phyloP scores from a whole-genome alignment of 2,113 vertebrate species.

The Cairina moschata region DNA sequence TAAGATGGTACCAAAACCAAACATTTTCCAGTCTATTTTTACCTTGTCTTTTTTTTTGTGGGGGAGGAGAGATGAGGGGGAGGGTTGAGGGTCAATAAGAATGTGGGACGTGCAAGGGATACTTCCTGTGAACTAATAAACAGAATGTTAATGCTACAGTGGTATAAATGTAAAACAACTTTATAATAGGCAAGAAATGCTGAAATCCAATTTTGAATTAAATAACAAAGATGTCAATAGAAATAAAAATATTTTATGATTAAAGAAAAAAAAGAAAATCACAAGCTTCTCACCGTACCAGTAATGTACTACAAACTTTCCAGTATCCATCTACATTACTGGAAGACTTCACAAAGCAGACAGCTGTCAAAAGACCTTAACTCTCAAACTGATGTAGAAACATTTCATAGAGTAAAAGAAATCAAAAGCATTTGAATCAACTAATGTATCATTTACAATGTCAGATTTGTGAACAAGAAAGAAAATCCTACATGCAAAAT shows the following conservation, averaged over 20 bases:
- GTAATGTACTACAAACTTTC: no score
- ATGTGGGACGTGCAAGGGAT: background rate
- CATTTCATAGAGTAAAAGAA: no score
- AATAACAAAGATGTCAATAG: background rate
- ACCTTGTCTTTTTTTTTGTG: background rate
- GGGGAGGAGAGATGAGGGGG: no score
- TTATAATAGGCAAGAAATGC: background rate
- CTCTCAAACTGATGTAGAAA: no score
- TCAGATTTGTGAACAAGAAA: no score
- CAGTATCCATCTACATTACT: no score
- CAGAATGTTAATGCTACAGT: background rate
- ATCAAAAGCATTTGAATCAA: no score
- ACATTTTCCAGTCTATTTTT: fast-evolving
- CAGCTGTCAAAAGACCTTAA: no score
- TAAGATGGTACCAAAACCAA: background rate
- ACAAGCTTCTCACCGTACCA: background rate
- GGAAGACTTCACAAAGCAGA: no score
- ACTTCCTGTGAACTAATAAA: background rate
- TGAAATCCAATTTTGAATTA: background rate
- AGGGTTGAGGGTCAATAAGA: no score
- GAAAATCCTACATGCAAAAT: no score
- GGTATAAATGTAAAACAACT: background rate
- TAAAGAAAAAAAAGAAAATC: background rate
- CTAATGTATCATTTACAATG: no score
- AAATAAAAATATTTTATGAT: background rate